Percentiles rank a stretch among this genome's conserved stretches.
phyloP scores from a whole-genome alignment of 1,140 invertebrate species.

The Idris sp. region DNA sequence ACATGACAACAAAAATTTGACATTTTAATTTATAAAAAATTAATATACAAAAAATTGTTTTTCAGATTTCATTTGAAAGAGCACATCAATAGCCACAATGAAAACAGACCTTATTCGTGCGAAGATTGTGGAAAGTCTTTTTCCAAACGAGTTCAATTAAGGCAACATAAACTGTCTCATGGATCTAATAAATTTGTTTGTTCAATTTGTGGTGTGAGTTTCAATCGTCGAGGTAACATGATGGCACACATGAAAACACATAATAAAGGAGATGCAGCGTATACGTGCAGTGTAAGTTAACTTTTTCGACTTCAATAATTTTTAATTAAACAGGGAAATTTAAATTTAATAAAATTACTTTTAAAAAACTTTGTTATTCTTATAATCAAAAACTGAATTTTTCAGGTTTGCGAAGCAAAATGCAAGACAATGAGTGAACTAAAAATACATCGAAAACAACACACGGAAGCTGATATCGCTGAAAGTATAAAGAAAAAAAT shows the following conservation, averaged over 20 bases:
- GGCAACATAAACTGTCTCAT: conserved; percentile 71
- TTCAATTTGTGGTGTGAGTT: conserved; percentile 66
- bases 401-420: conserved; percentile 64
- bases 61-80: conserved; percentile 73
- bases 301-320: neutral
- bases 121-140: conserved; percentile 76
- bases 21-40: conserved; percentile 1
- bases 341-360: too few species aligned
- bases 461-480: conserved; percentile 63
- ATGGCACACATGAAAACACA: conserved; percentile 71
- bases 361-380: too few species aligned
- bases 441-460: conserved; percentile 68
- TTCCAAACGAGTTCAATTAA: conserved; percentile 72
- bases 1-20: too few species aligned
- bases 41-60: neutral
- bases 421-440: conserved; percentile 72
- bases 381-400: too few species aligned
- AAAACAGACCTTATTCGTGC: conserved; percentile 74
- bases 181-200: conserved; percentile 67
- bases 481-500: conserved; percentile 64
- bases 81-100: conserved; percentile 74
- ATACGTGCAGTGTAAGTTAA: conserved; percentile 70
- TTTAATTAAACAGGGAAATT: too few species aligned
- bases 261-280: conserved; percentile 57
- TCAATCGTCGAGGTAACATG: conserved; percentile 74